Conservation (phyloP, 2,113 vertebrate species). For the Todiramphus saurophagus region DNA sequence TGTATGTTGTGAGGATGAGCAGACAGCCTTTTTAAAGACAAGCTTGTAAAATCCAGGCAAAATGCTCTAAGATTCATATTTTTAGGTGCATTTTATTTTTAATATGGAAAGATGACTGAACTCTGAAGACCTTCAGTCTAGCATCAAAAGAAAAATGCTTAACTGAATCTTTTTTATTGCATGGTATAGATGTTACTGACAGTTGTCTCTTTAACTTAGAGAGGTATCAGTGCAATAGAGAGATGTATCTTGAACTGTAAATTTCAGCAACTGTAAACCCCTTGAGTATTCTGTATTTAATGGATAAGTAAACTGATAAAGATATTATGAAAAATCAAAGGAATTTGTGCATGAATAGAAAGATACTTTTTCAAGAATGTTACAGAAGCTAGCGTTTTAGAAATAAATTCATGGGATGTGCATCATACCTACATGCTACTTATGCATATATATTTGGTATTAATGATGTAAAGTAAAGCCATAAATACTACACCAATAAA, state of each 20-base stretch:
- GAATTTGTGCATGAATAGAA: background rate
- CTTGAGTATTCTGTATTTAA: background rate
- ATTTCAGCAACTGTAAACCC: background rate
- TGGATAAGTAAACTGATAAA: background rate
- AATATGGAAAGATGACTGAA: background rate
- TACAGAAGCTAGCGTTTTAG: background rate
- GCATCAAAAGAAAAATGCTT: background rate
- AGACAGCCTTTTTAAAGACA: background rate
- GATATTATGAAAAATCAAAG: background rate
- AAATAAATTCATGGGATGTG: background rate
- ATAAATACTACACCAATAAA: background rate
- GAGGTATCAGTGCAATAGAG: background rate
- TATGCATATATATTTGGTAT: conserved; percentile 6
- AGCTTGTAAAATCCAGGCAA: background rate
- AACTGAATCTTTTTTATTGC: background rate
- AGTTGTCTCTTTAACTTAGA: background rate
- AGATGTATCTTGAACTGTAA: background rate
- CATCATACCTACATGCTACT: background rate
- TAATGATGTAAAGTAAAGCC: background rate
- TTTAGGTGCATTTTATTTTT: background rate
- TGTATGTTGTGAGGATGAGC: background rate
- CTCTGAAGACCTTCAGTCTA: background rate
- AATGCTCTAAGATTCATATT: background rate
- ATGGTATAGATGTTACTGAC: background rate
- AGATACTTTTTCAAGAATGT: background rate